Evolutionary conservation across 2,888 invertebrate species (phyloP), one percentile per base, ranked within the genome.

Genomic region (Apodemia hepburni): DNA sequence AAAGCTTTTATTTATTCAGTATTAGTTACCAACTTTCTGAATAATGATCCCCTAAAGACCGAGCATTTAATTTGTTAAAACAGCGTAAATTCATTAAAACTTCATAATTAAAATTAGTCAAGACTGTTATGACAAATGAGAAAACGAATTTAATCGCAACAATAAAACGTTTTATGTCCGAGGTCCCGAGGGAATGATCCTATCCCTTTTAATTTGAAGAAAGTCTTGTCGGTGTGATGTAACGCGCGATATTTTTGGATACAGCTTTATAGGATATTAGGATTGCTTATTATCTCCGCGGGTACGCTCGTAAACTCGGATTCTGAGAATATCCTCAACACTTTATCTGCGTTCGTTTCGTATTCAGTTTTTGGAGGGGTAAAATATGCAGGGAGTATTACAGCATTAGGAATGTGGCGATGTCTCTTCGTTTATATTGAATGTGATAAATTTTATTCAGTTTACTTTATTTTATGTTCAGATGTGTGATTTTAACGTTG

Each of bases 231-330:
- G 12, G 54, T 61, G 49, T 63, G 49, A 59, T 15, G 27, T 49
- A 60, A 60, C 22, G 45, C 17, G 60, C 58, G 59, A 64, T 64
- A 60, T 54, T 49, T 61, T 57, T 61, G 63, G 60, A 65, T 61
- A 65, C 65, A 65, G 60, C 58, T 65, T 63, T 65, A 65, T 65
- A 65, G 63, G 61, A 58, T 60, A 65, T 65, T 60, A 58, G 63
- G 63, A 42, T 58, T 51, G 65, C 63, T 61, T 65, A 65, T 65
- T 65, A 65, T 65, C 65, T 65, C 58, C 60, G 59, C 65, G 63
- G 65, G 65, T 60, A 62, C 51, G 65, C 63, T 65, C 65, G 65
- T 65, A 65, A 65, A 63, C 65, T 63, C 63, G 65, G 60, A 63
- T 65, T 65, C 65, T n/a, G 63, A 29, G 60, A 63, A 65, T 60